Base-by-base conservation (phyloP, 2,888 invertebrate species). In the Sarcophaga variegata region DNA sequence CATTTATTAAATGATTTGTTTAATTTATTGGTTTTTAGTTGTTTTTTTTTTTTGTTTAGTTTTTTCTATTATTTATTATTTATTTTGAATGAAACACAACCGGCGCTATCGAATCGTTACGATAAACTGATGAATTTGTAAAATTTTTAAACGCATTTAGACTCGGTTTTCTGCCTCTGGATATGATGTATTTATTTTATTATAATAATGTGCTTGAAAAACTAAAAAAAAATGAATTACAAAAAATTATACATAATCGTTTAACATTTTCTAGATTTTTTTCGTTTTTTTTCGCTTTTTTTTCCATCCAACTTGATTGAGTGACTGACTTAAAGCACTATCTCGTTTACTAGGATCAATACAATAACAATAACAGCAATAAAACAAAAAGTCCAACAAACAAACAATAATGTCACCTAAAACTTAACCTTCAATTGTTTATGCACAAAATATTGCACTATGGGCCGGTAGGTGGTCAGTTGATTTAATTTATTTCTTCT, bases 101-200 rank as follows among this genome's bases (percentile, higher is more conserved):
- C 91, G 92, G 90, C 90, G 90, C 89, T 90, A 90, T 90, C 92
- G 91, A 91, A 91, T 89, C 90, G 90, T 91, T 90, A 90, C 91
- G 91, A 90, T 92, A 90, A 90, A 92, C 92, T 92, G 92, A 91
- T 89, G 88, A 88, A 88, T 90, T 84, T 89, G 85, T 88, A 89
- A 90, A 90, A 89, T 87, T 90, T 90, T 89, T 90, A 89, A 88
- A 88, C 86, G 90, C 92, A 91, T 92, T 91, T 91, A 90, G 92
- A 88, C 91, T 91, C 89, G 89, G 76, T 84, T 81, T 72, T 59
- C 60, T 84, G 71, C 71, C 76, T 76, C 66, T 62, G 62, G 70
- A 22, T 64, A 59, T 79, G 37, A 59, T 79, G 37, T 59, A 59
- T 74, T 76, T 76, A 79, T 69, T 70, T 75, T 54, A 69, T 49